Evolutionary conservation across 2,888 invertebrate species (phyloP).

Genomic region (Pseudococcus longispinus): DNA sequence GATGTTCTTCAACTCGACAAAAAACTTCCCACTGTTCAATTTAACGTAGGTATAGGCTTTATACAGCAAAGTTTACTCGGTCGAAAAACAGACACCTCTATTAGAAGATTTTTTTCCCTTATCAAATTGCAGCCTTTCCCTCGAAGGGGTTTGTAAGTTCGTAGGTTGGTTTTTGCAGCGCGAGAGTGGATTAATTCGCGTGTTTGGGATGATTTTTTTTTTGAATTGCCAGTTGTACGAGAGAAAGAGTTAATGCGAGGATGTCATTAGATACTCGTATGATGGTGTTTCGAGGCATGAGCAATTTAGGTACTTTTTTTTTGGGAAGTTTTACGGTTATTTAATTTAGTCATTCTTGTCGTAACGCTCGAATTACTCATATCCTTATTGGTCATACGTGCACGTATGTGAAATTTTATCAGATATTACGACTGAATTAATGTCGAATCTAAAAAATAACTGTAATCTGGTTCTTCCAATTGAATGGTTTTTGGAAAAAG

Average conservation of each 20-base stretch:
- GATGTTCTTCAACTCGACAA: not conserved
- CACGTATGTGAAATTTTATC: not conserved
- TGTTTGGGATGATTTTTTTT: not conserved
- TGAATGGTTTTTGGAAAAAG: too few species aligned
- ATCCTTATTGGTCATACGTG: not conserved
- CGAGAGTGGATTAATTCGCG: not conserved
- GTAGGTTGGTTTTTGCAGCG: not conserved
- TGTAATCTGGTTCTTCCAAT: too few species aligned
- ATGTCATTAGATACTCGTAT: not conserved
- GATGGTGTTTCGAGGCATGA: not conserved
- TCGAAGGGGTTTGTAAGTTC: not conserved
- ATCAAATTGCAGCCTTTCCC: not conserved
- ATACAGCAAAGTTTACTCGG: not conserved
- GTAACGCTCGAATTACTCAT: slow-evolving; percentile 2
- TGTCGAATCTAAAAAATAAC: too few species aligned
- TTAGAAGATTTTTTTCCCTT: not conserved
- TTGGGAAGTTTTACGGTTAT: not conserved
- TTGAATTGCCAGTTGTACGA: not conserved
- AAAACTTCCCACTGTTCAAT: not conserved
- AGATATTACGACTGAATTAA: not conserved
- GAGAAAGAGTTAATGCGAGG: not conserved
- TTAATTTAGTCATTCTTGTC: not conserved
- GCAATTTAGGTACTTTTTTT: not conserved
- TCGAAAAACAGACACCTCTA: not conserved
- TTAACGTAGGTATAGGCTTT: too few species aligned